Evolutionary conservation across 2,888 invertebrate species (phyloP), one percentile per base, ranked within the genome.

Genomic region (Ryuthela nishihirai): DNA sequence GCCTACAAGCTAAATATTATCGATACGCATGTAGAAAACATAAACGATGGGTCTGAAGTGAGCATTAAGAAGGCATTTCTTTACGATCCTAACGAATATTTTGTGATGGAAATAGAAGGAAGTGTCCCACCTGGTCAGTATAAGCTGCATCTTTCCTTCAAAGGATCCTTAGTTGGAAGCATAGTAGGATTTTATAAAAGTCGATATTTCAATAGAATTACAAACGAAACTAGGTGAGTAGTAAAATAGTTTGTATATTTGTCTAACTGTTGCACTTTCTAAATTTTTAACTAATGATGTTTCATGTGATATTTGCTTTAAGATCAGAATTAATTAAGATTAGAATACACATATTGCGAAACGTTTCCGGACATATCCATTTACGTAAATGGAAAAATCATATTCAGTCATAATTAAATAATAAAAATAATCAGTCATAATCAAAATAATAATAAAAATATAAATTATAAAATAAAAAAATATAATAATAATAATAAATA

Each of bases 161-260:
- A 74, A 59, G 87, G 87, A 0, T 77, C 79, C 62, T 77, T 86
- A 70, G 80, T 79, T 20, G 78, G 81, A 59, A 81, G 82, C 64
- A 83, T 87, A 68, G 82, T 85, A 50, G 88, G 88, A 4, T 79
- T 88, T 52, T 88, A 88, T 72, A 80, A 80, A 65, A 87, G 87
- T 56, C 78, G 76, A 5, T 83, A 87, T 64, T 34, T n/a, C 1
- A 45, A 43, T 15, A 29, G 20, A 9, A n/a, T 10, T 29, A 50
- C 25, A 6, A 55, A 54, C 35, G 46, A 61, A 43, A 54, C 47
- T 3, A 54, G 54, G 61, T 61, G 47, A 47, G 60, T 26, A 7
- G 7, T 5, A 3, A 4, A 35, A 1, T 46, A 18, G 24, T 38
- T 46, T 4, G n/a, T 20, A 4, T 15, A 12, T 36, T 4, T 4